These are phyloP conservation scores for Catocala fraxini DNA, from an alignment of 2,888 invertebrate species.

Conservation along the genomic window DNA sequence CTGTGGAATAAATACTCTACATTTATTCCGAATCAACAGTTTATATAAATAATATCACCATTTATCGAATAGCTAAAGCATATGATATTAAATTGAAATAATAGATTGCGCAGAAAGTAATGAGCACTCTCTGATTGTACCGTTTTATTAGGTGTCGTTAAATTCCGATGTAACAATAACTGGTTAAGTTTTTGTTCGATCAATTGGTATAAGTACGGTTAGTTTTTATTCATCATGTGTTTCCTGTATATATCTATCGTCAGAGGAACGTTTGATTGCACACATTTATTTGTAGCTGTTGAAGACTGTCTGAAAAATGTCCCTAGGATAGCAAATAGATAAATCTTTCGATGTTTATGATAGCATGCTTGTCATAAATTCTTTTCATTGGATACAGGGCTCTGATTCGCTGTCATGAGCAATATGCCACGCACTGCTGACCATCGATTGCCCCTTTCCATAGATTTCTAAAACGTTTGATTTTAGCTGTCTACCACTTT, in stretches of 20 bases:
- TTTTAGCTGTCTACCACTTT: too few species aligned
- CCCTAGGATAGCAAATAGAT: too few species aligned
- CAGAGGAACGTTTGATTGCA: too few species aligned
- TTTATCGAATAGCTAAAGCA: slow-evolving; percentile 32
- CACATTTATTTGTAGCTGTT: too few species aligned
- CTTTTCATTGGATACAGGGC: too few species aligned
- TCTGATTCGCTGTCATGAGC: too few species aligned
- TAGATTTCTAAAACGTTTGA: too few species aligned
- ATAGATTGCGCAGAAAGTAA: slow-evolving; percentile 33
- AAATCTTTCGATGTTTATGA: too few species aligned
- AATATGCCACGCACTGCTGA: too few species aligned
- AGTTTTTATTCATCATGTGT: slow-evolving; percentile 25
- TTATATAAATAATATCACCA: slow-evolving; percentile 40
- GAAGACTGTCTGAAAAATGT: too few species aligned
- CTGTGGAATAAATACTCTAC: not conserved
- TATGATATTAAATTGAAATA: slow-evolving; percentile 39
- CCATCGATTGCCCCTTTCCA: too few species aligned
- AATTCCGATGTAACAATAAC: slow-evolving; percentile 36
- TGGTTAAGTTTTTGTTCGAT: slow-evolving; percentile 37
- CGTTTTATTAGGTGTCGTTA: slow-evolving; percentile 50
- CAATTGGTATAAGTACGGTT: slow-evolving; percentile 17
- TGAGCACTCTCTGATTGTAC: slow-evolving; percentile 22
- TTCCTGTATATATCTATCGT: not conserved
- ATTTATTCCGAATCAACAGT: slow-evolving; percentile 27
- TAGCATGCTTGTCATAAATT: too few species aligned